These are phyloP conservation scores for Lypha dubia DNA, from an alignment of 2,888 invertebrate genomes.

Conservation along the genomic window DNA sequence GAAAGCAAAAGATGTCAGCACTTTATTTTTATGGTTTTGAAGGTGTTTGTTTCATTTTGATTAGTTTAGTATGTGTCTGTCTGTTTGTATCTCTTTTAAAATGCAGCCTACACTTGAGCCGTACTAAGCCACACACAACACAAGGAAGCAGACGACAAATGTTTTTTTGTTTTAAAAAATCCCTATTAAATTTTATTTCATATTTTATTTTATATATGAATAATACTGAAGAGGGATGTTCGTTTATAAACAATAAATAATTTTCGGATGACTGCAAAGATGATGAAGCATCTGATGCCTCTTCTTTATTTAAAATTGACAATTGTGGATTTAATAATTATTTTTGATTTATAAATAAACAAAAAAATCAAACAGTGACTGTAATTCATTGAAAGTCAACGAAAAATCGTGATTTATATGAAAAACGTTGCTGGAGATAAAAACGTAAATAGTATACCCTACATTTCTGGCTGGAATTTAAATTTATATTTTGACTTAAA, in stretches of 20 bases:
- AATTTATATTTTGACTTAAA: background rate
- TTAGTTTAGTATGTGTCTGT: background rate
- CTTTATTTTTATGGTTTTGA: conserved; percentile 7
- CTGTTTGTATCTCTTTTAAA: background rate
- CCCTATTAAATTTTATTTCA: conserved; percentile 22
- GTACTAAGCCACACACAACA: background rate
- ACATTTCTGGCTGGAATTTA: background rate
- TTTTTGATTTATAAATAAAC: conserved; percentile 69
- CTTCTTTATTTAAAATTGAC: conserved; percentile 38
- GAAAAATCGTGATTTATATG: conserved; percentile 67
- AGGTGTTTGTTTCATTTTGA: conserved; percentile 10
- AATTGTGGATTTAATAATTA: conserved; percentile 66
- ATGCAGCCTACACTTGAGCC: conserved; percentile 38
- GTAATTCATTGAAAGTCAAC: conserved; percentile 66
- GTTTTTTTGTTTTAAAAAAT: conserved; percentile 63
- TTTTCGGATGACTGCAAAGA: conserved; percentile 35
- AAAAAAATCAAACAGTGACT: conserved; percentile 42
- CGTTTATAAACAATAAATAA: conserved; percentile 36
- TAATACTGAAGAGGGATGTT: conserved; percentile 31
- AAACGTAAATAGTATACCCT: conserved; percentile 6
- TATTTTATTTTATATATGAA: too few species aligned
- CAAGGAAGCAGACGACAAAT: conserved; percentile 65
- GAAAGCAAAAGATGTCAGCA: conserved; percentile 52
- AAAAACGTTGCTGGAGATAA: conserved; percentile 13
- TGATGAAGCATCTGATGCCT: conserved; percentile 43